Conservation (phyloP, 2,888 invertebrate genomes). For the Carabus problematicus region DNA sequence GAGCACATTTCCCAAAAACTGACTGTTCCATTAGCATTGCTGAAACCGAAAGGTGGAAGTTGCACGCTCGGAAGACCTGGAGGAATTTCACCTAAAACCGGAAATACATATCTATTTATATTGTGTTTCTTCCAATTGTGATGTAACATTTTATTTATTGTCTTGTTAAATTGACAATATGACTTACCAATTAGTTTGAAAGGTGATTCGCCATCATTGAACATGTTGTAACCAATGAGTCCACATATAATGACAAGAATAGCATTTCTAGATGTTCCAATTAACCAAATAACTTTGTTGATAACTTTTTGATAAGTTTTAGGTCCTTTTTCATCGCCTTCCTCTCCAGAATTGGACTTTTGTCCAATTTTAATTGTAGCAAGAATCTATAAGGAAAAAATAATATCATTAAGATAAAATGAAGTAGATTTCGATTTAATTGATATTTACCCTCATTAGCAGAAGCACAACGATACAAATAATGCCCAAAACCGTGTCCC, state of each 20-base stretch:
- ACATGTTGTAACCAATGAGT: conserved; percentile 64
- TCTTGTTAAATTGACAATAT: conserved; percentile 2
- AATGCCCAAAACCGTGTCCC: conserved; percentile 80
- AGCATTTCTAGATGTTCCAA: conserved; percentile 84
- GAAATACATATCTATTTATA: conserved; percentile 17
- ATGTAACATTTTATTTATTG: no score
- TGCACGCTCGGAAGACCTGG: conserved; percentile 74
- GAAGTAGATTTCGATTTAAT: background rate
- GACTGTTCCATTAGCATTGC: conserved; percentile 65
- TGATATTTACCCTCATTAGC: conserved; percentile 72
- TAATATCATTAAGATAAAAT: conserved; percentile 21
- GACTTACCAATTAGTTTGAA: conserved; percentile 73
- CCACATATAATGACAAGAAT: conserved; percentile 81
- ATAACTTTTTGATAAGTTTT: conserved; percentile 66
- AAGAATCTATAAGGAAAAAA: conserved; percentile 63
- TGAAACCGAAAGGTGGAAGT: conserved; percentile 72
- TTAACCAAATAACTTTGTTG: conserved; percentile 75
- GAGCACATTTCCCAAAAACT: conserved; percentile 76
- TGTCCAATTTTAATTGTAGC: conserved; percentile 71
- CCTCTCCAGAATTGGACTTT: conserved; percentile 52
- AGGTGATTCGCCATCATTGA: conserved; percentile 63
- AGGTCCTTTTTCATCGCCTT: conserved; percentile 52
- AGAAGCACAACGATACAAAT: conserved; percentile 77
- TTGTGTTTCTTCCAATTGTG: background rate
- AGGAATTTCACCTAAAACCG: conserved; percentile 69